Percentiles rank a stretch among this genome's conserved stretches.
phyloP scores from a whole-genome alignment of 2,888 invertebrate species.

The Melinaea menophilus region DNA sequence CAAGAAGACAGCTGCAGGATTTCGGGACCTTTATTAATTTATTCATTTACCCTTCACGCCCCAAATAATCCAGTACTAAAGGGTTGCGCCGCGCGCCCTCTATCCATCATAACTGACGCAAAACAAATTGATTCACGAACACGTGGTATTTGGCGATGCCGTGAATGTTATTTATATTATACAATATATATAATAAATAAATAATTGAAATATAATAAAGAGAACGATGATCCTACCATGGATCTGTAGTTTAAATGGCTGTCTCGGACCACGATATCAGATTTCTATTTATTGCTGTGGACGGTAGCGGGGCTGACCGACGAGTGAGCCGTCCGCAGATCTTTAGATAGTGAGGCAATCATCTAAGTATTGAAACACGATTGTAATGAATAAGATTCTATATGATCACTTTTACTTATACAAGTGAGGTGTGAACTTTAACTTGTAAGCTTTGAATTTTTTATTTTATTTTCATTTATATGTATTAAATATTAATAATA shows the following conservation, averaged over 20 bases:
- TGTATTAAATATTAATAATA: no score
- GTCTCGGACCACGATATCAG: conserved; percentile 62
- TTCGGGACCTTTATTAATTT: conserved; percentile 61
- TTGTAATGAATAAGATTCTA: not conserved
- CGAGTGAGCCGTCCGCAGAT: conserved; percentile 66
- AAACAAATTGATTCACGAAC: conserved; percentile 63
- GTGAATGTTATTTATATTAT: not conserved
- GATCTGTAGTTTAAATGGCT: conserved; percentile 64
- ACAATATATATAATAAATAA: conserved; percentile 50
- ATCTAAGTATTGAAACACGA: conserved; percentile 21
- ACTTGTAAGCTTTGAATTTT: not conserved
- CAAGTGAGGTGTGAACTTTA: not conserved
- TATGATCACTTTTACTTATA: conserved; percentile 2
- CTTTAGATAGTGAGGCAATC: conserved; percentile 44
- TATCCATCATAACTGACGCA: conserved; percentile 64
- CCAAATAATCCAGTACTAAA: conserved; percentile 53
- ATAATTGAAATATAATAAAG: conserved; percentile 61
- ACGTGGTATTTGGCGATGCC: conserved; percentile 27
- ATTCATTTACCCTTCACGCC: conserved; percentile 76
- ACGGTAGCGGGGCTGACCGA: conserved; percentile 54
- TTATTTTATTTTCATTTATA: no score
- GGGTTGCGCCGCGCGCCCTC: conserved; percentile 57
- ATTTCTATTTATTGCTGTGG: conserved; percentile 70
- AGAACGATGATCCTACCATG: conserved; percentile 60
- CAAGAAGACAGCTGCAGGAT: conserved; percentile 65